phyloP scores from a whole-genome alignment of 2,797 vertebrate species.

The Tympanoctomys barrerae region DNA sequence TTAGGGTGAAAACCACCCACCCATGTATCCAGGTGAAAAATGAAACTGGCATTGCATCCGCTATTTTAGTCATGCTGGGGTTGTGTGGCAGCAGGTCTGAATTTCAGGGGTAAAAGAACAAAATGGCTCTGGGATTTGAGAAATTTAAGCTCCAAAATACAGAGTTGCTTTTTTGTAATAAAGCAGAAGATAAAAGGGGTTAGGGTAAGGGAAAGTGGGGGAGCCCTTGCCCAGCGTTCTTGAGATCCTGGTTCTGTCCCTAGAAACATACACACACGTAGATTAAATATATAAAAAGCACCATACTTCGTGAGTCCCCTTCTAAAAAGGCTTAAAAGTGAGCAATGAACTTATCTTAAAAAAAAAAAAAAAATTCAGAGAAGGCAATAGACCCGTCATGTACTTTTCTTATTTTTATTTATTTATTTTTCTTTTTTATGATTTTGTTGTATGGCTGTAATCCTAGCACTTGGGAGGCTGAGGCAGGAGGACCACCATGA shows the following conservation, averaged over 20 bases:
- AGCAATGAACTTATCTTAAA: not conserved
- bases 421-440: not conserved
- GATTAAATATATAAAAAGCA: not conserved
- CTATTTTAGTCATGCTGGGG: not conserved
- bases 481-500: no score
- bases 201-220: not conserved
- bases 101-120: constrained; percentile 32
- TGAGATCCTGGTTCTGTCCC: not conserved
- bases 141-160: not conserved
- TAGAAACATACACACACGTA: not conserved
- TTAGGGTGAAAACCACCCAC: not conserved
- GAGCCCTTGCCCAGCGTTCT: not conserved
- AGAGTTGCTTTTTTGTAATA: not conserved
- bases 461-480: no score
- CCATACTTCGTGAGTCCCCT: not conserved
- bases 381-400: not conserved
- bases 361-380: not conserved
- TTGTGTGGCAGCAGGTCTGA: constrained; percentile 11
- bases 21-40: constrained; percentile 63
- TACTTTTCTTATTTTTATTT: not conserved
- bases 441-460: no score
- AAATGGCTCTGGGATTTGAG: constrained; percentile 33
- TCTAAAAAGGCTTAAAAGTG: constrained; percentile 30
- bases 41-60: not conserved
- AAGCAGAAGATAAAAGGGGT: not conserved